Base-by-base conservation (phyloP, 2,797 vertebrate species). In the Tenualosa ilisha region DNA sequence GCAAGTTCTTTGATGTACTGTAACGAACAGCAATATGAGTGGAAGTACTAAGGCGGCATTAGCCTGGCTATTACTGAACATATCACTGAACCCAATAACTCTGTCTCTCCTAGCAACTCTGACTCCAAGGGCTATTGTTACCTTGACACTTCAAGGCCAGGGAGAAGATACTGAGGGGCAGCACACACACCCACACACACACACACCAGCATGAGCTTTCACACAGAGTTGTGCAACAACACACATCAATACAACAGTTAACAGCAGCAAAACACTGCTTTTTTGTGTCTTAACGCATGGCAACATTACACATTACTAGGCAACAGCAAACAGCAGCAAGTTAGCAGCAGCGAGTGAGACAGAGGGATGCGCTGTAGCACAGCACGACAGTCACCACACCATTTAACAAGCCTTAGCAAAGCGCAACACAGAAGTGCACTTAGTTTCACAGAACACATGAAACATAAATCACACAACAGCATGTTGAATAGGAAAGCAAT, bases 121-220 rank as follows among this genome's bases (percentile, higher is more conserved):
- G 31, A 31, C 1, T 54, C 54, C 22, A 63, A 24, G 59, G n/a
- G 1, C 59, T 63, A n/a, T 63, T n/a, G 59, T 31, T 31, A 31
- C 59, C 8, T 24, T 24, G 7, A 2, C 0, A 63, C 59, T 63
- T 63, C 22, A 63, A 63, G 59, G 59, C 59, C 59, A 9, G 20
- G 20, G 59, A n/a, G n/a, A 9, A 9, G 22, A 7, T 6, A 56
- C 1, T 20, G 4, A 56, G 54, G 5, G 20, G 54, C 15, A 56
- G 20, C 54, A 56, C 61, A 26, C n/a, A 65, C 61, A n/a, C 61
- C 26, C 61, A 65, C 61, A 65, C 61, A n/a, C 61, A 65, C 61
- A 65, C 61, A 65, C 61, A 61, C 59, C 31, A 31, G 31, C 46
- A 4, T 49, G 46, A 24, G 11, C 2, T 22, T 53, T 11, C 53